Evolutionary conservation across 1,140 invertebrate genomes (phyloP), one percentile per base, ranked within the genome.

Genomic region (Drosophila yakuba): DNA sequence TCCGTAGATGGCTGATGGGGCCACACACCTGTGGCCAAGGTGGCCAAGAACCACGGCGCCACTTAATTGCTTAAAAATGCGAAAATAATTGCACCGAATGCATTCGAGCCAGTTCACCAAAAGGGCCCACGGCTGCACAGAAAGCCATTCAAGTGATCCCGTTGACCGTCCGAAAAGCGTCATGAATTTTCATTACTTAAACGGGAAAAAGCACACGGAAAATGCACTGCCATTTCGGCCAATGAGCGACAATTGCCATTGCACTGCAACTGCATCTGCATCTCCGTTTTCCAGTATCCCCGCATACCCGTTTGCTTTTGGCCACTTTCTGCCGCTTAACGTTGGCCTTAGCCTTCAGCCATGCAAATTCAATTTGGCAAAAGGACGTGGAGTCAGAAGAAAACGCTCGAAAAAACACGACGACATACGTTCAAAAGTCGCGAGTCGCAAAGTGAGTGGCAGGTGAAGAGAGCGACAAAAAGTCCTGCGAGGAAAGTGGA

Each of bases 31-130:
- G 79, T 88, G 83, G 75, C 83, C 64, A 63, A 39, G 56, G 51
- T 68, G 57, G 15, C 43, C 43, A 5, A 6, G 41, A n/a, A 32
- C 7, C 38, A 17, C 41, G 67, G 39, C 45, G 51, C 23, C 60
- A 78, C 84, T 86, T 86, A 88, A 86, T 86, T 86, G 83, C 79
- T 55, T 73, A 69, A 83, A 86, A 88, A 86, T 86, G 84, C 63
- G 72, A 88, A 88, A 79, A 75, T 86, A 79, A 86, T 86, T 88
- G 71, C 79, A 88, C 60, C 54, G 52, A 78, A 75, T 44, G 78
- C 64, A 63, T 52, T 72, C 45, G 39, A 68, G 59, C 35, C 55
- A 60, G 54, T 64, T 47, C 35, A 51, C 47, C 23, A 41, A 64
- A 58, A 23, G 60, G 17, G 15, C 23, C 20, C 6, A 15, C 55